A percentile compares a stretch with the other conserved stretches of the same genome.
Conservation (phyloP, 2,113 vertebrate genomes). For the Trachemys scripta region DNA sequence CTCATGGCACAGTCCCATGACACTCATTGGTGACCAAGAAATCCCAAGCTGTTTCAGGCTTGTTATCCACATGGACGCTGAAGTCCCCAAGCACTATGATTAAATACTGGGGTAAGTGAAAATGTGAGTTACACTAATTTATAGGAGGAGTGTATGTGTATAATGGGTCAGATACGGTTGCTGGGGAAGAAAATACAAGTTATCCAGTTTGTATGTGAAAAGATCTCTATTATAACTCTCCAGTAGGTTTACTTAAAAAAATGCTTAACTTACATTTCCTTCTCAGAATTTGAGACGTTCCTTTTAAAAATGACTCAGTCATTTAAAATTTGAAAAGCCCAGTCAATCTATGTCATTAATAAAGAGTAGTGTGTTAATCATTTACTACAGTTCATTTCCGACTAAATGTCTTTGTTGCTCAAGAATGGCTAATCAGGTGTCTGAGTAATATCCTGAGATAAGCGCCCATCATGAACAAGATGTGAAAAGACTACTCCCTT, state of each 20-base stretch:
- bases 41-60: neutral
- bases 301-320: conserved; percentile 32
- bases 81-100: neutral
- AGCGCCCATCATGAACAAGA: neutral
- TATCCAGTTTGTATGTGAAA: neutral
- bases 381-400: conserved; percentile 59
- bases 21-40: neutral
- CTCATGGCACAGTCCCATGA: neutral
- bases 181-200: neutral
- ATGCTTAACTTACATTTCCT: neutral
- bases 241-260: neutral
- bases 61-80: neutral
- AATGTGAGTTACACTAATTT: neutral
- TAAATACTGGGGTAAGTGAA: neutral
- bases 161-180: neutral
- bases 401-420: conserved; percentile 57
- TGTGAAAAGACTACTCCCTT: neutral
- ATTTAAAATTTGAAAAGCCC: conserved; percentile 22
- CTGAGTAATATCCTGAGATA: conserved; percentile 26
- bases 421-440: conserved; percentile 41
- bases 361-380: conserved; percentile 65
- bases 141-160: neutral
- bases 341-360: conserved; percentile 32
- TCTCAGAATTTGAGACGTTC: conserved; percentile 38
- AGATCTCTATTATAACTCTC: neutral